phyloP scores from a whole-genome alignment of 1,140 invertebrate genomes.

The Rhopalosiphum padi region DNA sequence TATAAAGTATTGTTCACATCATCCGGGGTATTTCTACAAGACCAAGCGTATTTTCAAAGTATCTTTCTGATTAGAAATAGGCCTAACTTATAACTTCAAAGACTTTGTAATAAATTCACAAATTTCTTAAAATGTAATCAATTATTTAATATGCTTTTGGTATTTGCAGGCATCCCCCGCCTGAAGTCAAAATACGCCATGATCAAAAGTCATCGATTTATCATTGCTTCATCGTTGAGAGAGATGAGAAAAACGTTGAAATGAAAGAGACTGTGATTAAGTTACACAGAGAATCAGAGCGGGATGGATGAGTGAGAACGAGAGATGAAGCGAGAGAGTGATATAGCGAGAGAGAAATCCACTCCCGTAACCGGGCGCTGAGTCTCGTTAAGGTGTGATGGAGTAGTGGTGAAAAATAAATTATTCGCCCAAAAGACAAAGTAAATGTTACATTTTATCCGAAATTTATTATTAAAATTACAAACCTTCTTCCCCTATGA shows the following conservation, averaged over 20 bases:
- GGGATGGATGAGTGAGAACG: neutral
- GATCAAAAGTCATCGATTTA: neutral
- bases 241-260: neutral
- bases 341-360: neutral
- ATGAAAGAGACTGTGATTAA: neutral
- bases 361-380: neutral
- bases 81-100: neutral
- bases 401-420: neutral
- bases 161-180: neutral
- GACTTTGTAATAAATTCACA: neutral
- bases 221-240: neutral
- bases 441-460: constrained; percentile 40
- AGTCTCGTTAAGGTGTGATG: neutral
- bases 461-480: constrained; percentile 50
- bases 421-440: constrained; percentile 20
- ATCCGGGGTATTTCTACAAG: too few species aligned
- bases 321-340: neutral
- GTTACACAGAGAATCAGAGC: neutral
- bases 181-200: too few species aligned
- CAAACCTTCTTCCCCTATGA: neutral
- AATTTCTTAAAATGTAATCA: neutral
- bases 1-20: neutral
- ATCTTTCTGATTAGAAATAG: neutral
- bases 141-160: neutral
- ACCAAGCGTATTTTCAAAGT: too few species aligned